Evolutionary conservation across 1,140 invertebrate species (phyloP).

Genomic region (Limonius californicus): DNA sequence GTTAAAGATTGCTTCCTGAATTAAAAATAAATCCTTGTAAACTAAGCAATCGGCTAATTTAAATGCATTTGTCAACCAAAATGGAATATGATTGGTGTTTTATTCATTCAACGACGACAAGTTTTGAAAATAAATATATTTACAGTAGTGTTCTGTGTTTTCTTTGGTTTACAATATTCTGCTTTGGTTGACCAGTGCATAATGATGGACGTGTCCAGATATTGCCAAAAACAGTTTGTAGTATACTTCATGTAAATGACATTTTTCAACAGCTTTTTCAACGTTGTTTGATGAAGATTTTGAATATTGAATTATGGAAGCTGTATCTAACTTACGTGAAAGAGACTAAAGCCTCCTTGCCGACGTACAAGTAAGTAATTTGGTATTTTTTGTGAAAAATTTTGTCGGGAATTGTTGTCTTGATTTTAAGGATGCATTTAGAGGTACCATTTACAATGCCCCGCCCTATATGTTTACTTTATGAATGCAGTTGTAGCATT

Average conservation of each 20-base stretch:
- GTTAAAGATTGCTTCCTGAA: conserved; percentile 1
- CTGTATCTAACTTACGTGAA: conserved; percentile 97
- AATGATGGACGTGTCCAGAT: neutral
- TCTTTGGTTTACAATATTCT: conserved; percentile 22
- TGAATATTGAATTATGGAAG: conserved; percentile 99
- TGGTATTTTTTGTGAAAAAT: too few relatives aligned
- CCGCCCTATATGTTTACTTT: too few relatives aligned
- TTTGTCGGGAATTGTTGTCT: too few relatives aligned
- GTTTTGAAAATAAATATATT: conserved; percentile 15
- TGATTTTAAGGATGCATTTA: too few relatives aligned
- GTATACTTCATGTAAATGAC: neutral
- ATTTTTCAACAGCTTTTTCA: conserved; percentile 80
- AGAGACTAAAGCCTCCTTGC: conserved; percentile 90
- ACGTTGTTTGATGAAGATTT: conserved; percentile 94
- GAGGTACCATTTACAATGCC: too few relatives aligned
- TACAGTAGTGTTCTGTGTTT: conserved; percentile 23
- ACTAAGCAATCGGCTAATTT: neutral
- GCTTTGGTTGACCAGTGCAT: conserved; percentile 35
- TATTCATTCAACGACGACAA: conserved; percentile 15
- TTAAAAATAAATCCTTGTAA: neutral
- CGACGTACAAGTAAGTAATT: conserved; percentile 90
- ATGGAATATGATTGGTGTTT: conserved; percentile 27
- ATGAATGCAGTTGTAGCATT: too few relatives aligned
- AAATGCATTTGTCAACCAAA: conserved; percentile 35
- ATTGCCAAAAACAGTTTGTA: neutral